These are phyloP conservation scores for Myotis vivesi DNA, from an alignment of 2,797 vertebrate genomes.

Conservation along the genomic window DNA sequence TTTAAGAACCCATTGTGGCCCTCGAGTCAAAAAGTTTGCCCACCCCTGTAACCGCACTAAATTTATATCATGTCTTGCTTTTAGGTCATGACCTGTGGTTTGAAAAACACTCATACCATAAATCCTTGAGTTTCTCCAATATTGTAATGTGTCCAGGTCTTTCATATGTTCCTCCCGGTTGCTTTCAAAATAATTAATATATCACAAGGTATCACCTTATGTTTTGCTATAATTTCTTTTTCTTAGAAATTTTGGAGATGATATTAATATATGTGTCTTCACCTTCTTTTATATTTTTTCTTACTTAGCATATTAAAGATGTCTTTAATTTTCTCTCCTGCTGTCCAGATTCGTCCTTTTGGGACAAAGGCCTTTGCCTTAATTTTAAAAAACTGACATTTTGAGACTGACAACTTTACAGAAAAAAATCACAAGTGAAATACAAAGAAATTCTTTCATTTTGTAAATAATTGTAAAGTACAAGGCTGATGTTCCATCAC, in stretches of 20 bases:
- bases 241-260: background rate
- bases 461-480: background rate
- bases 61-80: constrained; percentile 9
- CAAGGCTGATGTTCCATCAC: background rate
- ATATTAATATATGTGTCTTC: background rate
- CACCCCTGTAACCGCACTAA: background rate
- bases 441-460: background rate
- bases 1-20: too few relatives aligned
- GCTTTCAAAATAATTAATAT: background rate
- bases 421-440: background rate
- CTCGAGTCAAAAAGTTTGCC: too few relatives aligned
- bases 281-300: background rate
- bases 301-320: background rate
- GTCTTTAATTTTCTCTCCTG: too few relatives aligned
- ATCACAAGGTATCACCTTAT: background rate
- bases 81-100: background rate
- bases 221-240: background rate
- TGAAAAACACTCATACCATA: background rate
- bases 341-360: too few relatives aligned
- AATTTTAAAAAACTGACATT: background rate
- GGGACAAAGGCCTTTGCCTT: background rate
- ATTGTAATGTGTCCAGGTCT: background rate
- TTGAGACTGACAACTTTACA: constrained; percentile 33
- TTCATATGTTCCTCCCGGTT: background rate
- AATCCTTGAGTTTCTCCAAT: background rate